Evolutionary conservation across 2,797 vertebrate genomes (phyloP), one percentile per base, ranked within the genome.

Genomic region (Acanthopagrus latus): DNA sequence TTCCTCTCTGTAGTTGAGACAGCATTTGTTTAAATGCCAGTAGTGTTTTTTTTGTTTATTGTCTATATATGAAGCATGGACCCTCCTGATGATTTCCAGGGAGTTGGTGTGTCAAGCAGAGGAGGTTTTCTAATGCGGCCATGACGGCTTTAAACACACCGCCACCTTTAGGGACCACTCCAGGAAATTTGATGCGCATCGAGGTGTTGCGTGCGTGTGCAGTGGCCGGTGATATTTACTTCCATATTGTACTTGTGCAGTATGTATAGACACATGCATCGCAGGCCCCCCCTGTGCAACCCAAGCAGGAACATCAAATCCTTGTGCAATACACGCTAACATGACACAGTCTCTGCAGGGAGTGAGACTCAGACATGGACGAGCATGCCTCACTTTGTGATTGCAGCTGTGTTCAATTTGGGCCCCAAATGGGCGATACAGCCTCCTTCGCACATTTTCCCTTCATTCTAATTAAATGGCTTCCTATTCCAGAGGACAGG

Each of bases 361-460:
- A 86, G 73, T 3, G 43, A 70, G 59, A 55, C 44, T 55, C 51
- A 1, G 52, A 79, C 75, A 50, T 78, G 76, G 67, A 65, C 55
- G 71, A 73, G 69, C 87, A 52, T 27, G 72, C 68, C 63, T 86
- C 52, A 48, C 80, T 89, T 83, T 88, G 78, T 81, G 85, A 88
- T 80, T 88, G 71, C 88, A 89, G 87, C 85, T 88, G 88, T 67
- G 64, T 81, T 88, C 82, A 82, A 87, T 89, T 90, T 87, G 46
- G 71, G 14, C 56, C 69, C 76, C 70, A 83, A 83, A 91, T 88
- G 33, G 71, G 77, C 87, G 89, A 78, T 68, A 38, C 38, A 72
- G 76, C 83, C 73, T 84, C 65, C 48, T 52, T 56, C 51, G 21
- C 65, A 65, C 59, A 74, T 74, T 87, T 47, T 48, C 33, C 9